These are phyloP conservation scores for Actinostola sp. DNA, from an alignment of 92 coral and sea anemone species.

Conservation along the genomic window DNA sequence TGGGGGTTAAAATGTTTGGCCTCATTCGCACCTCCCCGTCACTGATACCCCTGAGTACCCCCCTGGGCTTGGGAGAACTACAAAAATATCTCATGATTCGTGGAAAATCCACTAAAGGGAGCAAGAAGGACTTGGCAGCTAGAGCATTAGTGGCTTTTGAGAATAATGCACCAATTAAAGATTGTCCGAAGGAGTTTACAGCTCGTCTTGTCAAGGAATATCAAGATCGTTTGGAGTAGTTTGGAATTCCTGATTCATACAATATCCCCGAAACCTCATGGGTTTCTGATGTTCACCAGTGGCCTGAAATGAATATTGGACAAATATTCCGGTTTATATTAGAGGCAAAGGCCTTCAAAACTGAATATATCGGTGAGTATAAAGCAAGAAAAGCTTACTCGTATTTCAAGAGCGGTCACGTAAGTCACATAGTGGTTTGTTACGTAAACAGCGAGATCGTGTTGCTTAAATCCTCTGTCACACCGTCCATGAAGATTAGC, in stretches of 20 bases:
- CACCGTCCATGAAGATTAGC: constrained; percentile 40
- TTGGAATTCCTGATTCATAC: background rate
- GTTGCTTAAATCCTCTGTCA: constrained; percentile 34
- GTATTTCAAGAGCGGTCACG: constrained; percentile 52
- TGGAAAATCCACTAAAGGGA: constrained; percentile 41
- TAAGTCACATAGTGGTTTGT: constrained; percentile 21
- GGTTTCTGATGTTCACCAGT: constrained; percentile 36
- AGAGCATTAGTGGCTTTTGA: constrained; percentile 58
- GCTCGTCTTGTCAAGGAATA: constrained; percentile 25
- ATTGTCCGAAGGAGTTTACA: constrained; percentile 36
- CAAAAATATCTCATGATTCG: constrained; percentile 31
- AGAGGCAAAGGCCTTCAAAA: constrained; percentile 39
- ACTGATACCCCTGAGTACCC: too few relatives aligned
- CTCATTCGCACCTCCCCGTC: too few relatives aligned
- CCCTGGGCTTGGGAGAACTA: constrained; percentile 31
- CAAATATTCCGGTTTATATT: constrained; percentile 34
- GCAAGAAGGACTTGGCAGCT: constrained; percentile 24
- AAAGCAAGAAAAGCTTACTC: constrained; percentile 53
- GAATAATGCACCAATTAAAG: constrained; percentile 29
- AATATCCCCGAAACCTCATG: constrained; percentile 8
- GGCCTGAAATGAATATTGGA: constrained; percentile 40
- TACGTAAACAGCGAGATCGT: constrained; percentile 9
- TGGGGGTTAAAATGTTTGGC: too few relatives aligned
- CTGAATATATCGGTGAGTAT: constrained; percentile 43
- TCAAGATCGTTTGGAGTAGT: constrained; percentile 6